These are phyloP conservation scores for Nannobrachium achirus DNA, from an alignment of 2,113 vertebrate genomes.

Conservation along the genomic window DNA sequence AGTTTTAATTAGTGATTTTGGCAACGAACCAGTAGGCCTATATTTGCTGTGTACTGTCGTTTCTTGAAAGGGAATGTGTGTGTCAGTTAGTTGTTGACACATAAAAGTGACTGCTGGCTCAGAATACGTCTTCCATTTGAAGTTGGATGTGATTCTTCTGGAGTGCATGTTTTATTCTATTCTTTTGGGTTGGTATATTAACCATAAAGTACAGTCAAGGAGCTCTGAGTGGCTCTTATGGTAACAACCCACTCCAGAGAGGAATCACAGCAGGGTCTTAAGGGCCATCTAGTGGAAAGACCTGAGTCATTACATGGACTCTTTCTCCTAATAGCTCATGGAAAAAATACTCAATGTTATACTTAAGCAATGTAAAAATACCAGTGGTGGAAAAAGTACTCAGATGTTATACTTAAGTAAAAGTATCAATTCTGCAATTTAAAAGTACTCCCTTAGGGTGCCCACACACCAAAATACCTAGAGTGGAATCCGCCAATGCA, in stretches of 20 bases:
- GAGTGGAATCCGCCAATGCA: too few relatives aligned
- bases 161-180: neutral
- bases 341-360: too few relatives aligned
- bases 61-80: conserved; percentile 2
- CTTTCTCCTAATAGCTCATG: conserved; percentile 1
- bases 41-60: conserved; percentile 4
- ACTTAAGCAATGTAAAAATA: too few relatives aligned
- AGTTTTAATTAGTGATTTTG: neutral
- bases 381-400: too few relatives aligned
- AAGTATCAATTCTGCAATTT: too few relatives aligned
- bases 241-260: conserved; percentile 40
- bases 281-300: conserved; percentile 79
- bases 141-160: neutral
- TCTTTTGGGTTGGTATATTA: neutral
- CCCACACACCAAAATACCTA: too few relatives aligned
- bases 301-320: conserved; percentile 58
- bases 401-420: too few relatives aligned
- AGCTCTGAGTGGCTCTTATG: conserved; percentile 41
- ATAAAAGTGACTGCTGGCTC: neutral
- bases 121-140: neutral
- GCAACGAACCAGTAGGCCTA: neutral
- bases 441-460: too few relatives aligned
- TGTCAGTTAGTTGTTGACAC: neutral
- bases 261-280: conserved; percentile 59
- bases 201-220: conserved; percentile 5